Evolutionary conservation across 2,797 vertebrate genomes (phyloP), one percentile per base, ranked within the genome.

Genomic region (Platalea minor): DNA sequence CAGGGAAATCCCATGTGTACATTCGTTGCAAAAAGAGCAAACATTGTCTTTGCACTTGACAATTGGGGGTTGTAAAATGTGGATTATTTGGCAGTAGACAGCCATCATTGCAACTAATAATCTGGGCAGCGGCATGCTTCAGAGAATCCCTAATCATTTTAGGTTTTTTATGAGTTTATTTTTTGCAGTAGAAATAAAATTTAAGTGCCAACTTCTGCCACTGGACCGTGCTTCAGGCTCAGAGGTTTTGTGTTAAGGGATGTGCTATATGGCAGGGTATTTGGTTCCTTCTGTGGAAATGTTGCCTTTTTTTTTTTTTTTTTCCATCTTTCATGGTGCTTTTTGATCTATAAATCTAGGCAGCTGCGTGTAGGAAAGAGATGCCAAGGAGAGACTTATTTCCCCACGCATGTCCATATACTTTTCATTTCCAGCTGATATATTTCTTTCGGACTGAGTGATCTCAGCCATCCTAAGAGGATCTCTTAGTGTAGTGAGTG

Each of bases 401-500:
- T 70, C 53, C 48, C 9, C 14, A 3, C 2, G 0, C 5, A 4
- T 39, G 18, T 59, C 41, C 3, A 0, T 31, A 5, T 67, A 18
- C 3, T 60, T 54, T 7, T 56, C 10, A 15, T 53, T 74, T 67
- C 72, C 31, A 45, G 46, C 28, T 53, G 43, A 67, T 63, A 0
- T 0, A 11, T 87, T 89, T 84, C 39, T 75, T 70, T 75, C 0
- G 3, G 37, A 28, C 10, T 12, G 31, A 74, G 56, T 31, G 59
- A 43, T 63, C 45, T 74, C 73, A 80, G 46, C 18, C 5, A 0
- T 53, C 26, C 68, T 35, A 35, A 35, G 35, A 86, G 35, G 21
- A 20, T 69, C 43, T 61, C 70, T 35, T 24, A n/a, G 57, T 9
- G 19, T 11, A 68, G 39, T 5, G 31, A 60, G 26, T 23, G 61